A percentile compares a stretch with the other conserved stretches of the same genome.
These are phyloP conservation scores for Antechinus stuartii DNA, from an alignment of 2,113 vertebrate species.

Conservation along the genomic window DNA sequence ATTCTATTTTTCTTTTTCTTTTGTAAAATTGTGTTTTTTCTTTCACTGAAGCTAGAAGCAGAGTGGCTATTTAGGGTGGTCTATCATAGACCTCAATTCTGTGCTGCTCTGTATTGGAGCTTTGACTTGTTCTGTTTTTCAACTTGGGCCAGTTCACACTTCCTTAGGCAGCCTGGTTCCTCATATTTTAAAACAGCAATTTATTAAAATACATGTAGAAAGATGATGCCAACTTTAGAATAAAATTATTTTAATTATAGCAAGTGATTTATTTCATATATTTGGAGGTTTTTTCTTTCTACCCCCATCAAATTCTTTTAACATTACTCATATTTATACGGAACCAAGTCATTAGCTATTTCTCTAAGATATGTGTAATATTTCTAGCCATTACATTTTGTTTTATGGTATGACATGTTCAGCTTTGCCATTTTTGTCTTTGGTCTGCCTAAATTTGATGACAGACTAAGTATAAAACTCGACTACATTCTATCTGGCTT, in stretches of 20 bases:
- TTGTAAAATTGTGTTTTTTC: not conserved
- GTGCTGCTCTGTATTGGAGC: too few relatives aligned
- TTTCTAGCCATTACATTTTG: conserved; percentile 25
- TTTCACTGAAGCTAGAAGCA: not conserved
- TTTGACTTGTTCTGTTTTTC: too few relatives aligned
- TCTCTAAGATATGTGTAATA: not conserved
- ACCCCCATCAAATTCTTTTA: conserved; percentile 24
- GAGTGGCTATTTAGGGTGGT: too few relatives aligned
- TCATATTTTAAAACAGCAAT: too few relatives aligned
- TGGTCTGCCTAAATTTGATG: not conserved
- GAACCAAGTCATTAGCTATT: conserved; percentile 6
- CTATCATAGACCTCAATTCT: too few relatives aligned
- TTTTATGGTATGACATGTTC: conserved; percentile 18
- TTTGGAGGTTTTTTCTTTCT: not conserved
- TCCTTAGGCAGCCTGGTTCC: too few relatives aligned
- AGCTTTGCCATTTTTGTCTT: not conserved
- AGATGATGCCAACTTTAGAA: conserved; percentile 6
- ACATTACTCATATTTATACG: not conserved
- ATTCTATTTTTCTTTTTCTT: not conserved
- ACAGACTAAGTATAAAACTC: not conserved
- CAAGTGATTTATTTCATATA: conserved; percentile 10
- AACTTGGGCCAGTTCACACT: too few relatives aligned
- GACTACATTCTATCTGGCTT: not conserved
- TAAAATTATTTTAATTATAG: conserved; percentile 31
- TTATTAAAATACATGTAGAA: too few relatives aligned